Base-by-base conservation (phyloP, 2,888 invertebrate species). In the Hydroisotoma schaefferi region DNA sequence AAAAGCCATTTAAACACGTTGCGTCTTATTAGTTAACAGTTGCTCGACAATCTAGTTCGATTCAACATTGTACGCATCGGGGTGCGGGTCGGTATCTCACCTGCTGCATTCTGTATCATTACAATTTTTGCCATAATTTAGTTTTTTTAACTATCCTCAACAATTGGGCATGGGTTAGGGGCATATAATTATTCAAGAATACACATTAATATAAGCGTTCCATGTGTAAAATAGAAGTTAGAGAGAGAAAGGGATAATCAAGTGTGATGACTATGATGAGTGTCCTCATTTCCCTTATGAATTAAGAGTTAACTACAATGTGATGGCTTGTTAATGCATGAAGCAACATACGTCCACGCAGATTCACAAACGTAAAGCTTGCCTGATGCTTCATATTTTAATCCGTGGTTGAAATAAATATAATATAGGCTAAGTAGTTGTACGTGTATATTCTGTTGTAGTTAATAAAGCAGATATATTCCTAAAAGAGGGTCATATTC, bases 71-170 rank as follows among this genome's bases (percentile, higher is more conserved):
- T n/a, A n/a, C n/a, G n/a, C n/a, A n/a, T n/a, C n/a, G n/a, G 49
- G 49, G 49, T 49, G 49, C 49, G 23, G 28, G 28, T 25, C 26
- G n/a, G n/a, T 18, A 4, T 49, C 49, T 49, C 49, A 49, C 49
- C 49, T 49, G 49, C 49, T 28, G 5, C n/a, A 22, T 10, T 43
- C 8, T 8, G 8, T 33, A 43, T 20, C 8, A 20, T 43, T 15
- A 6, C 20, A 15, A 43, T 18, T 18, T 15, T 18, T 15, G 15
- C 33, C 33, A 33, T 15, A 10, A 33, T 15, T 33, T 33, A 15
- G 6, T 10, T 33, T 33, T 15, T 33, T 15, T 33, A 33, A 15
- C 15, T 15, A 33, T 33, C 33, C 33, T 33, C n/a, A n/a, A n/a
- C n/a, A n/a, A n/a, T n/a, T n/a, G n/a, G n/a, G n/a, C n/a, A n/a